phyloP scores from a whole-genome alignment of 2,888 invertebrate species.

The Phrixothrix hirtus region DNA sequence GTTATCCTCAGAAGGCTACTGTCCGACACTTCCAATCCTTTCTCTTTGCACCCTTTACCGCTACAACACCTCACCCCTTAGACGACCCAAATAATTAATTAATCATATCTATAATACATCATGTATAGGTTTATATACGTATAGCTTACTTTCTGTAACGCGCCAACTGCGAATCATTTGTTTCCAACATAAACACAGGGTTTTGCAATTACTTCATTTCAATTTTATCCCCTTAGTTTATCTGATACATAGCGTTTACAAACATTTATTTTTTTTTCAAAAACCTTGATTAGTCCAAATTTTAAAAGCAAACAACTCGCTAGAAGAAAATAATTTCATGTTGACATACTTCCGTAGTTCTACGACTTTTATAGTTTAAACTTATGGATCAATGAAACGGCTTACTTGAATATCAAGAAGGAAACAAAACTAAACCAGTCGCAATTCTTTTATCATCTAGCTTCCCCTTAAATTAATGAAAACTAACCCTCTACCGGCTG shows the following conservation, averaged over 20 bases:
- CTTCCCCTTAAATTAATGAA: too few relatives aligned
- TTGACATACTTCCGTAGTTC: neutral
- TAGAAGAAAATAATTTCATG: neutral
- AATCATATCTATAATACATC: constrained; percentile 51
- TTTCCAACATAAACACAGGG: constrained; percentile 6
- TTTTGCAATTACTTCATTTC: neutral
- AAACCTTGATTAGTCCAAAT: neutral
- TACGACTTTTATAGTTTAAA: too few relatives aligned
- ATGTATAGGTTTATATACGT: constrained; percentile 45
- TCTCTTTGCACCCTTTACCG: constrained; percentile 35
- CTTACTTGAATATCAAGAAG: too few relatives aligned
- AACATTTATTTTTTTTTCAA: too few relatives aligned
- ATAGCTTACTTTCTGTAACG: constrained; percentile 18
- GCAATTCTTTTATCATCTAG: too few relatives aligned
- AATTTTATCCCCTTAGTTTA: too few relatives aligned
- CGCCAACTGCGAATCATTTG: constrained; percentile 15
- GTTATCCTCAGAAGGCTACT: constrained; percentile 52
- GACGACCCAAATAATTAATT: constrained; percentile 45
- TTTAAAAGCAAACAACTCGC: neutral
- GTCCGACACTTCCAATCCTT: constrained; percentile 38
- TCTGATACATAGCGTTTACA: too few relatives aligned
- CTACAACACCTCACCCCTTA: constrained; percentile 34
- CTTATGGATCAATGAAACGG: too few relatives aligned
- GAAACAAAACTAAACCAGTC: too few relatives aligned
- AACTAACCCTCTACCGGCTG: too few relatives aligned